phyloP scores from a whole-genome alignment of 1,140 invertebrate genomes.

The Atta texana region DNA sequence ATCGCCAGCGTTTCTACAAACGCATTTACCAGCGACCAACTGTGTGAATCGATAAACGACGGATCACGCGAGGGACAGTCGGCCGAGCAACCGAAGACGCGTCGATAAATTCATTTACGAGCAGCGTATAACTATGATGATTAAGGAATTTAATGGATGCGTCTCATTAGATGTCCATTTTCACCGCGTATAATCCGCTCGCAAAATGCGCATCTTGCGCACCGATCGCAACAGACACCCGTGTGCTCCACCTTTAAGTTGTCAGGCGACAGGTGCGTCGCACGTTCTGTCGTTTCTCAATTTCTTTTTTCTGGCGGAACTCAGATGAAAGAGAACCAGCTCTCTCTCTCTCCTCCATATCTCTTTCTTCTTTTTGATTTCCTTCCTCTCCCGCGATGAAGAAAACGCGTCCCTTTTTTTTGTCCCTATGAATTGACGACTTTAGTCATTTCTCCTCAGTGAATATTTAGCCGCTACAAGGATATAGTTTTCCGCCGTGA shows the following conservation, averaged over 20 bases:
- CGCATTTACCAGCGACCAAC: slow-evolving; percentile 14
- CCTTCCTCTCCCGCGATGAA: not conserved
- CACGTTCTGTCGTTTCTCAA: slow-evolving; percentile 8
- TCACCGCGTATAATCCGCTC: not conserved
- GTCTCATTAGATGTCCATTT: slow-evolving; percentile 8
- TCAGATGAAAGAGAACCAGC: slow-evolving; percentile 4
- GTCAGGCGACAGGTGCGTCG: slow-evolving; percentile 18
- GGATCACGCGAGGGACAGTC: not conserved
- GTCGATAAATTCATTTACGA: slow-evolving; percentile 34
- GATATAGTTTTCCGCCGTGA: not conserved
- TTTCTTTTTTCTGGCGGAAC: slow-evolving; percentile 42
- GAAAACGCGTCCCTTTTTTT: slow-evolving; percentile 30
- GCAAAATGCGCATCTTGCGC: not conserved
- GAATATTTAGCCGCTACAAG: not conserved
- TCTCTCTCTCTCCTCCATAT: not conserved
- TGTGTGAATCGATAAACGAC: slow-evolving; percentile 13
- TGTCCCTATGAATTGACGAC: slow-evolving; percentile 32
- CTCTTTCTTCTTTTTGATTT: not conserved
- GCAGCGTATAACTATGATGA: slow-evolving; percentile 1
- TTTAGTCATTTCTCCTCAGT: slow-evolving; percentile 9
- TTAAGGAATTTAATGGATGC: slow-evolving; percentile 20
- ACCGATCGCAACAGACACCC: not conserved
- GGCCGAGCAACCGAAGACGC: not conserved
- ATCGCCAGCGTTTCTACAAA: slow-evolving; percentile 22
- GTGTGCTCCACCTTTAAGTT: slow-evolving; percentile 25